These are phyloP conservation scores for Rhynchophorus ferrugineus DNA, from an alignment of 1,140 invertebrate genomes.

Conservation along the genomic window DNA sequence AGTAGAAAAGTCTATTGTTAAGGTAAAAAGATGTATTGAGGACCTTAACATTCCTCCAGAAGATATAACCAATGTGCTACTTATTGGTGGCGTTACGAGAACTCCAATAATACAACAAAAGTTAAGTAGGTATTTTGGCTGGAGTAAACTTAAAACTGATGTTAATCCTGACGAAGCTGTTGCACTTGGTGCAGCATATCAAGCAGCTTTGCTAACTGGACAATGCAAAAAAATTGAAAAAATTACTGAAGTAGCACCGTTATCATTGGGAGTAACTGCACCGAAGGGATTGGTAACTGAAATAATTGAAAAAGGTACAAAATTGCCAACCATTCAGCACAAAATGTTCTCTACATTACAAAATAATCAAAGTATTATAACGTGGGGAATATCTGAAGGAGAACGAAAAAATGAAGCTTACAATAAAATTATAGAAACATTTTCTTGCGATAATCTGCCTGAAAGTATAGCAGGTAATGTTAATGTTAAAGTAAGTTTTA, in stretches of 20 bases:
- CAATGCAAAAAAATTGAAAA: conserved; percentile 2
- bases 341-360: background rate
- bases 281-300: conserved; percentile 1
- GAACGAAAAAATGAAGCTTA: conserved; percentile 12
- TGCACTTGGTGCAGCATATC: conserved; percentile 20
- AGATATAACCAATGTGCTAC: conserved; percentile 50
- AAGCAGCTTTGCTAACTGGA: conserved; percentile 16
- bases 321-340: conserved; percentile 6
- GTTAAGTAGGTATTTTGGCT: conserved; percentile 44
- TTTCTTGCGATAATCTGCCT: conserved; percentile 16
- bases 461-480: conserved; percentile 6
- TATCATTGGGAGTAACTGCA: conserved; percentile 12
- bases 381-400: conserved; percentile 18
- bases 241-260: conserved; percentile 14
- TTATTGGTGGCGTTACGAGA: conserved; percentile 56
- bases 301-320: conserved; percentile 14
- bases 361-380: conserved; percentile 10
- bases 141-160: conserved; percentile 20
- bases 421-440: conserved; percentile 16
- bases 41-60: conserved; percentile 5
- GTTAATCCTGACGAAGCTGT: conserved; percentile 39
- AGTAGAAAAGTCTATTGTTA: conserved; percentile 45
- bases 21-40: conserved; percentile 12
- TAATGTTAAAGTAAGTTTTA: conserved; percentile 7
- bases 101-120: conserved; percentile 50